These are phyloP conservation scores for Wiebesia pumilae DNA, from an alignment of 1,140 invertebrate genomes.

Conservation along the genomic window DNA sequence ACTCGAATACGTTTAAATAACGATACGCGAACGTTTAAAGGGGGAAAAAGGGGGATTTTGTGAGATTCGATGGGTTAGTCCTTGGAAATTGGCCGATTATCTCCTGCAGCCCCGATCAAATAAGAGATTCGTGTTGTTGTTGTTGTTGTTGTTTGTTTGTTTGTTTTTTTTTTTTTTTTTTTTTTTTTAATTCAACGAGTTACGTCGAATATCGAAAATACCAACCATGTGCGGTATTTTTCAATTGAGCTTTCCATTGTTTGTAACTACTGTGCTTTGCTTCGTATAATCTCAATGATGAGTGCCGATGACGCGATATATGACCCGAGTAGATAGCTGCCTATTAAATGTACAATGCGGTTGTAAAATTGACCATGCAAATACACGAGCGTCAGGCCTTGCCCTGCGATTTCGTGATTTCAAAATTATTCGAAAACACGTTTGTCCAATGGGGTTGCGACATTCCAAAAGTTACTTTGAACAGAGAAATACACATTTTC, in stretches of 20 bases:
- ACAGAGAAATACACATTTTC: neutral
- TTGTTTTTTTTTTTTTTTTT: too few relatives aligned
- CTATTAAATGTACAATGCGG: constrained; percentile 14
- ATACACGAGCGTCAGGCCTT: neutral
- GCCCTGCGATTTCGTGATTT: constrained; percentile 19
- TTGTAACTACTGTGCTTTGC: constrained; percentile 39
- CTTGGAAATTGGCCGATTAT: too few relatives aligned
- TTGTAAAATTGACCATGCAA: constrained; percentile 17
- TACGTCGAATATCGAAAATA: neutral
- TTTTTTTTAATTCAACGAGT: neutral
- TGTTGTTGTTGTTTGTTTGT: too few relatives aligned
- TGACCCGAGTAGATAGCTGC: constrained; percentile 34
- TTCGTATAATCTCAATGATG: constrained; percentile 38
- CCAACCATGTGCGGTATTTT: neutral
- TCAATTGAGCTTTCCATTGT: constrained; percentile 35
- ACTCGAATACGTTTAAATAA: too few relatives aligned
- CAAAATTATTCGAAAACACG: neutral
- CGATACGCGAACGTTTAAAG: too few relatives aligned
- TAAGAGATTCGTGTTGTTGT: too few relatives aligned
- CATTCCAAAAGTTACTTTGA: neutral
- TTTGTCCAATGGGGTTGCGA: neutral
- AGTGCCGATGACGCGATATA: constrained; percentile 40
- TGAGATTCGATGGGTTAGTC: too few relatives aligned
- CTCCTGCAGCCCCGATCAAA: too few relatives aligned
- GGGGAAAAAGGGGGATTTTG: too few relatives aligned